phyloP scores from a whole-genome alignment of 2,113 vertebrate species.

The Macaca mulatta region DNA sequence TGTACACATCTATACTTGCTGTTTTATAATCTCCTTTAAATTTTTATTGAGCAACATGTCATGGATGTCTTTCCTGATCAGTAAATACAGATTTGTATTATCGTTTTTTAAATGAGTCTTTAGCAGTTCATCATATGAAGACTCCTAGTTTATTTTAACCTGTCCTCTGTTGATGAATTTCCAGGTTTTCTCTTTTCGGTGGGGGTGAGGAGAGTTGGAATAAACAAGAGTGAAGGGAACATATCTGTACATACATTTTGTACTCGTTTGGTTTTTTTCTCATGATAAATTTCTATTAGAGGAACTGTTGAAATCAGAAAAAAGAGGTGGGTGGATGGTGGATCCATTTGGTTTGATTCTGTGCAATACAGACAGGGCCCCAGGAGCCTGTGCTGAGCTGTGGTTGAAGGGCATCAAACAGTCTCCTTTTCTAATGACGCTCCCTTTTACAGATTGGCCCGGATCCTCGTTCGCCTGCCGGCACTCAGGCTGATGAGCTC shows the following conservation, averaged over 20 bases:
- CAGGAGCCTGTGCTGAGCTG: neutral
- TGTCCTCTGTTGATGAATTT: neutral
- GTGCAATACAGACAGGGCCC: neutral
- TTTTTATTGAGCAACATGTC: neutral
- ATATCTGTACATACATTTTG: neutral
- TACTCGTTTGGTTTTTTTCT: neutral
- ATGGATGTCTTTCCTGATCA: neutral
- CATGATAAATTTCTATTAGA: neutral
- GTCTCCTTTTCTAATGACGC: constrained; percentile 37
- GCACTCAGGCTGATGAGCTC: constrained; percentile 98
- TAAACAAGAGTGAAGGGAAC: neutral
- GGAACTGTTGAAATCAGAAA: neutral
- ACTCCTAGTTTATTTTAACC: neutral
- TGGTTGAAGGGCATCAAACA: neutral
- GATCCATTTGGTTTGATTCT: neutral
- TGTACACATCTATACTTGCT: neutral
- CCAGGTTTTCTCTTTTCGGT: neutral
- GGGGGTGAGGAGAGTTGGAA: neutral
- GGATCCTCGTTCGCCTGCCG: constrained; percentile 95
- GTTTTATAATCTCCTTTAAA: neutral
- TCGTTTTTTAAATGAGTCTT: neutral
- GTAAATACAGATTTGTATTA: neutral
- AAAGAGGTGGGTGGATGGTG: too few species aligned
- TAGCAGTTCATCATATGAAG: neutral
- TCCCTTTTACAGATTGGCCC: constrained; percentile 90